A percentile compares a stretch with the other conserved stretches of the same genome.
Conservation (phyloP, 2,888 invertebrate genomes). For the Frankliniella intonsa region DNA sequence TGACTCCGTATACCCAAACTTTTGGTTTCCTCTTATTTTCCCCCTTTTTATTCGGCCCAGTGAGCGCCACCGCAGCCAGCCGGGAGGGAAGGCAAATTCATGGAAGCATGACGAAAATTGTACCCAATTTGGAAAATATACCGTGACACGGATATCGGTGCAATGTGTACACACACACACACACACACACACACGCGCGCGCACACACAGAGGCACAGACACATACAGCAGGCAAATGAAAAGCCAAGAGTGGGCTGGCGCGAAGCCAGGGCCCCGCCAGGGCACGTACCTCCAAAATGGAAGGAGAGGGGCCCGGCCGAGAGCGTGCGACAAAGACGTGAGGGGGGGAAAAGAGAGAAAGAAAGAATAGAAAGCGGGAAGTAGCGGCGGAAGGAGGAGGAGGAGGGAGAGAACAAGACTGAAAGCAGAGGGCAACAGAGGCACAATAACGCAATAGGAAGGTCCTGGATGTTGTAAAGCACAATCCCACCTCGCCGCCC, state of each 20-base stretch:
- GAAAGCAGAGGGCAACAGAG: neutral
- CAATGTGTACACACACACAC: neutral
- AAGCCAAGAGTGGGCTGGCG: slow-evolving; percentile 11
- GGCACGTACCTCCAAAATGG: slow-evolving; percentile 5
- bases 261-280: neutral
- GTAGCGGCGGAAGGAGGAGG: neutral
- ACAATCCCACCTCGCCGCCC: too few species aligned
- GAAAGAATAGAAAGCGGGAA: too few species aligned
- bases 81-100: too few species aligned
- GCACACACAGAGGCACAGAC: neutral
- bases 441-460: neutral
- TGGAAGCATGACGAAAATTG: neutral
- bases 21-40: too few species aligned
- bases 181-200: neutral
- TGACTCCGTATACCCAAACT: too few species aligned
- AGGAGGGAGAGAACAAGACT: neutral
- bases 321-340: neutral
- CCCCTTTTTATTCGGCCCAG: too few species aligned
- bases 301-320: neutral
- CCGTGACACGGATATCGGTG: slow-evolving; percentile 8
- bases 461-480: too few species aligned
- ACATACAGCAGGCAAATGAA: slow-evolving; percentile 1
- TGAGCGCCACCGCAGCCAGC: too few species aligned
- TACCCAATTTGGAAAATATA: neutral
- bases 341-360: neutral